Conservation (phyloP, 2,888 invertebrate genomes). For the Chirona hameri region DNA sequence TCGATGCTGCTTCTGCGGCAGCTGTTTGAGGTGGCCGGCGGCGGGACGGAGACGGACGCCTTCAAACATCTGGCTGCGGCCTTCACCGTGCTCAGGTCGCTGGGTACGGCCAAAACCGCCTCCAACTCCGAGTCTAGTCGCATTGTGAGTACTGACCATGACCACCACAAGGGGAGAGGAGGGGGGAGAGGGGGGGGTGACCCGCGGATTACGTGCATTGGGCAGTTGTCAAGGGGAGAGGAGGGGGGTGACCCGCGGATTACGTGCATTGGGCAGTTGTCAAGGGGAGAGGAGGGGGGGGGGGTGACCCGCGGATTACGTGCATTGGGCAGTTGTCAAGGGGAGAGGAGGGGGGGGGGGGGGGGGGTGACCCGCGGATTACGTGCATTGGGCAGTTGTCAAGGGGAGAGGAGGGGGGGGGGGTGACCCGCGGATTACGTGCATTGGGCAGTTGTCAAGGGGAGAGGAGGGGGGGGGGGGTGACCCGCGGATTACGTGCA, state of each 20-base stretch:
- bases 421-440: too few species aligned
- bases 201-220: too few species aligned
- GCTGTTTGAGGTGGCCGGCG: slow-evolving; percentile 88
- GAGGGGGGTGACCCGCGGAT: too few species aligned
- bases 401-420: background rate
- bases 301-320: too few species aligned
- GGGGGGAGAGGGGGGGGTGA: background rate
- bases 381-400: too few species aligned
- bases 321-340: too few species aligned
- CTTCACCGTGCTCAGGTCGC: slow-evolving; percentile 85
- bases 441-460: too few species aligned
- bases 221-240: background rate
- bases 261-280: too few species aligned
- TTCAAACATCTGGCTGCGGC: slow-evolving; percentile 94
- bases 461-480: background rate
- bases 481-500: too few species aligned
- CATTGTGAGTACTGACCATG: slow-evolving; percentile 61
- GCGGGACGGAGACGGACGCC: slow-evolving; percentile 83
- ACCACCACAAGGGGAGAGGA: background rate
- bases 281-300: background rate
- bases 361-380: too few species aligned
- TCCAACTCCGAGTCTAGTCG: slow-evolving; percentile 89
- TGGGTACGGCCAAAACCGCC: slow-evolving; percentile 85
- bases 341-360: background rate
- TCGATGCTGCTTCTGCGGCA: slow-evolving; percentile 86